phyloP scores from a whole-genome alignment of 2,113 vertebrate species.

The Fukomys damarensis region DNA sequence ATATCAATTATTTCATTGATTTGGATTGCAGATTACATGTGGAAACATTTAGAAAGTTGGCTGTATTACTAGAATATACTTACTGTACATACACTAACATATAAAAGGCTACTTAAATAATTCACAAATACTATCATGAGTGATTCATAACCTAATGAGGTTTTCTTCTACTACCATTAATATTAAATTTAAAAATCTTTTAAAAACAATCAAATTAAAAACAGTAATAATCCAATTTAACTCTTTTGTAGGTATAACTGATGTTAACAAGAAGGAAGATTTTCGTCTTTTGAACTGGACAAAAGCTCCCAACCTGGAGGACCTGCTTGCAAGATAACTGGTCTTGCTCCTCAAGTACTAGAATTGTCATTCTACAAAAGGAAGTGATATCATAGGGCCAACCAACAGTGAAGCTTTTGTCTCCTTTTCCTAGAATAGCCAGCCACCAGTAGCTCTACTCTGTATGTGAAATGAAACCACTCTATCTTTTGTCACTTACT shows the following conservation, averaged over 20 bases:
- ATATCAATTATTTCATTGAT: not conserved
- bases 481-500: not conserved
- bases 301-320: not conserved
- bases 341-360: not conserved
- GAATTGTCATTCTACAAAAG: not conserved
- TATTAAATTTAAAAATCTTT: not conserved
- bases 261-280: not conserved
- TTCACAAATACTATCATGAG: not conserved
- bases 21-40: not conserved
- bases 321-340: not conserved
- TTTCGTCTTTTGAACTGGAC: not conserved
- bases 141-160: not conserved
- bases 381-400: not conserved
- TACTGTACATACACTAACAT: not conserved
- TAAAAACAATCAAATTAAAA: conserved; percentile 16
- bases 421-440: not conserved
- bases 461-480: not conserved
- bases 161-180: not conserved
- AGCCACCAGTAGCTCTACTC: not conserved
- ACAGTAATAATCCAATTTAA: not conserved
- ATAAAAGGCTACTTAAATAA: not conserved
- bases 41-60: not conserved
- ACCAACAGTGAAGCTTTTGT: not conserved
- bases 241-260: not conserved
- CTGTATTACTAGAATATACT: not conserved